Evolutionary conservation across 2,797 vertebrate species (phyloP), one percentile per base, ranked within the genome.

Genomic region (Oreonectes daqikongensis): DNA sequence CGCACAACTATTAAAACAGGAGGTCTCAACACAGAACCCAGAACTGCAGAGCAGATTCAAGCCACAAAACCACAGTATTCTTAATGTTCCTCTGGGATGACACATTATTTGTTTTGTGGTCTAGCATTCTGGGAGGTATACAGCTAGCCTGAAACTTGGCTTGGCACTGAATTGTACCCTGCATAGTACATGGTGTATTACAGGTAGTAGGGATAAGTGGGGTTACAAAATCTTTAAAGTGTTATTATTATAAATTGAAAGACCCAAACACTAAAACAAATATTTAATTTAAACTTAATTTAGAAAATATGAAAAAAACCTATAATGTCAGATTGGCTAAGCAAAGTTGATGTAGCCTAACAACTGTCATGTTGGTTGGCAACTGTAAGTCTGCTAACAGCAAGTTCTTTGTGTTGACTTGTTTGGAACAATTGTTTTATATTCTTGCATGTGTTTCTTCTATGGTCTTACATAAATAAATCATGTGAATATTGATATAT

Each of bases 21-120:
- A 26, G 11, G 22, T 55, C 14, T 55, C 24, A 26, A 70, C 57
- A 3, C 15, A 35, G 28, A 60, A 22, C 30, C 17, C 63, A 24
- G 46, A 20, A 55, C 57, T 20, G 8, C 50, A 75, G 76, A 75
- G n/a, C n/a, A n/a, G n/a, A n/a, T n/a, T n/a, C n/a, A n/a, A n/a
- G 70, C 70, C 57, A 77, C 69, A 82, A 74, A 77, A 35, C 63
- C 61, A 0, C 59, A 26, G 1, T 30, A 53, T 53, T 24, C 32
- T 67, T 66, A n/a, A n/a, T n/a, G n/a, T 78, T 66, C 42, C 71
- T 52, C 66, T 66, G 66, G 42, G 66, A 61, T 66, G 35, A 10
- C 20, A 22, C n/a, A 35, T 42, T 76, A 52, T 71, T 46, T 50
- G 61, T 61, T 63, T 64, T 32, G 55, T n/a, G 61, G 68, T 48